Conservation (phyloP, 1,140 invertebrate genomes). For the Drosophila prosaltans region DNA sequence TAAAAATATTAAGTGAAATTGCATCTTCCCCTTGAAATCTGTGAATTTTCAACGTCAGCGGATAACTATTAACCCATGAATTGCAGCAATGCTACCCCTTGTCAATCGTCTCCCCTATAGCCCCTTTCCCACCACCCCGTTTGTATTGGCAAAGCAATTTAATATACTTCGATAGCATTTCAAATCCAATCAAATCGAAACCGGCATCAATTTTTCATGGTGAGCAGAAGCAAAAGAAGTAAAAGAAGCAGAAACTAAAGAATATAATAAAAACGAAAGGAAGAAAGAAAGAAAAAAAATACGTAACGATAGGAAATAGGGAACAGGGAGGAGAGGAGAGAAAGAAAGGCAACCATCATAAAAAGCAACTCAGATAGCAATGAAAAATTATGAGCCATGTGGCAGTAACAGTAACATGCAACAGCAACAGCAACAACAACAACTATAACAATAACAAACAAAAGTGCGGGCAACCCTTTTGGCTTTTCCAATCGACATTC, state of each 20-base stretch:
- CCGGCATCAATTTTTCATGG: slow-evolving; percentile 68
- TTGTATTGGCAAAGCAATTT: slow-evolving; percentile 47
- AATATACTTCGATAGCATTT: slow-evolving; percentile 65
- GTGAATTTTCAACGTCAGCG: slow-evolving; percentile 37
- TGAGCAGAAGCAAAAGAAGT: slow-evolving; percentile 15
- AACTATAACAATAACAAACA: slow-evolving; percentile 29
- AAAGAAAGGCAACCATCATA: slow-evolving; percentile 11
- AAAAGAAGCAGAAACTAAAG: slow-evolving; percentile 9
- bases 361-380: slow-evolving; percentile 56
- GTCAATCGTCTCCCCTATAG: too few species aligned
- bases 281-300: not conserved
- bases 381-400: slow-evolving; percentile 77
- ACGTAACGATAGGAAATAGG: not conserved
- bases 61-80: slow-evolving; percentile 43
- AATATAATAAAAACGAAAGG: not conserved
- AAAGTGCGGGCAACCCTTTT: slow-evolving; percentile 35
- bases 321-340: not conserved
- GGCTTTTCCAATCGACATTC: slow-evolving; percentile 27
- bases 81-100: slow-evolving; percentile 25
- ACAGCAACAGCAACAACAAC: slow-evolving; percentile 32
- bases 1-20: slow-evolving; percentile 52
- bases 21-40: slow-evolving; percentile 25
- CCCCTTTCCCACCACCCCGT: not conserved
- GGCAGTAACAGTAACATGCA: slow-evolving; percentile 48
- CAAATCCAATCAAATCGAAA: slow-evolving; percentile 74